Conservation (phyloP, 1,140 invertebrate genomes). For the Saccostrea glomerata region DNA sequence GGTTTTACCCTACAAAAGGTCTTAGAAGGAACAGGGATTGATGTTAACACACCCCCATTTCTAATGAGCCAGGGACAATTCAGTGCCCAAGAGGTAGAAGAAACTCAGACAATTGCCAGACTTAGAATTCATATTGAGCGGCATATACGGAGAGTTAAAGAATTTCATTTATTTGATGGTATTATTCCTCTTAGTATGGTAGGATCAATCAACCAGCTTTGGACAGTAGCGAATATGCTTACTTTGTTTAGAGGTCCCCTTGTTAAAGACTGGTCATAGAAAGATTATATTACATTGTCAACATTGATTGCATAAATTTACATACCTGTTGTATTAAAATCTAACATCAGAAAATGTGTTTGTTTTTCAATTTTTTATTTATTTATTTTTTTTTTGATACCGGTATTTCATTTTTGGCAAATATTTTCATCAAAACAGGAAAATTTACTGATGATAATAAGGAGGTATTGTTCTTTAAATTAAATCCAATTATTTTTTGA, state of each 20-base stretch:
- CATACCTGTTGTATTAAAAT: too few relatives aligned
- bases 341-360: too few relatives aligned
- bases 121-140: constrained; percentile 44
- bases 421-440: too few relatives aligned
- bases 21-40: constrained; percentile 43
- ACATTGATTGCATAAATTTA: too few relatives aligned
- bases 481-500: too few relatives aligned
- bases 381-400: too few relatives aligned
- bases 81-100: constrained; percentile 14
- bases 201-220: constrained; percentile 41
- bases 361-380: too few relatives aligned
- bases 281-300: too few relatives aligned
- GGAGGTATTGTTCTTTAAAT: too few relatives aligned
- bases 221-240: constrained; percentile 43
- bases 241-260: constrained; percentile 35
- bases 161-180: constrained; percentile 25
- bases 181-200: constrained; percentile 30
- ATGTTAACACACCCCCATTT: constrained; percentile 44
- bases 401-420: too few relatives aligned
- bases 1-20: neutral
- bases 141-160: constrained; percentile 35
- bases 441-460: too few relatives aligned
- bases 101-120: constrained; percentile 43
- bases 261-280: constrained; percentile 6
- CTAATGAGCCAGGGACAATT: constrained; percentile 43